A percentile compares a stretch with the other conserved stretches of the same genome.
These are phyloP conservation scores for Xanthostigma xanthostigma DNA, from an alignment of 2,888 invertebrate genomes.

Conservation along the genomic window DNA sequence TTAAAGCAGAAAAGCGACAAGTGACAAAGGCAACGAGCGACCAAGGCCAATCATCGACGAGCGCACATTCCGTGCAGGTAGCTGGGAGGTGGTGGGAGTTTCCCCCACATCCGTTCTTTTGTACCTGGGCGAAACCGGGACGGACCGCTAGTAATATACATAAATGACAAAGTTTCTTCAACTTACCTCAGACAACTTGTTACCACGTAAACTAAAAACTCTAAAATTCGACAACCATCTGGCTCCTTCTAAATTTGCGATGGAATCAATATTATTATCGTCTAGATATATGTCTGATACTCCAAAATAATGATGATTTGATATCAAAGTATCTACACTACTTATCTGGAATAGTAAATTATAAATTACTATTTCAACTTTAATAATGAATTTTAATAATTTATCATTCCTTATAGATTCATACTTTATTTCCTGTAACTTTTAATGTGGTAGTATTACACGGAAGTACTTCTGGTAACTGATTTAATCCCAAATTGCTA, in stretches of 20 bases:
- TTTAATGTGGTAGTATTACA: conserved; percentile 48
- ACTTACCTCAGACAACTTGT: conserved; percentile 52
- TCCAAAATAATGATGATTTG: conserved; percentile 48
- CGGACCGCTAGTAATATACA: too few species aligned
- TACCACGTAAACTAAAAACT: conserved; percentile 60
- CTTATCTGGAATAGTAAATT: conserved; percentile 33
- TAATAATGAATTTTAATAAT: neutral
- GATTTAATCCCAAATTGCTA: conserved; percentile 35
- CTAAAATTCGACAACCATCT: conserved; percentile 66
- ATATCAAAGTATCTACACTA: conserved; percentile 42
- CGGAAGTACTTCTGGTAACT: conserved; percentile 46
- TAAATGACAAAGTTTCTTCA: neutral
- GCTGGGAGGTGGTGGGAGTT: too few species aligned
- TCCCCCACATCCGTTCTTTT: too few species aligned
- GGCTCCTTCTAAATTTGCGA: conserved; percentile 57
- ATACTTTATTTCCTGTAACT: conserved; percentile 50
- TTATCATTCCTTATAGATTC: conserved; percentile 7
- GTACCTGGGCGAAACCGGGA: too few species aligned
- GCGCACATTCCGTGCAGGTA: too few species aligned
- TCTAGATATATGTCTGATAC: conserved; percentile 64
- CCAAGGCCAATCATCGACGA: too few species aligned
- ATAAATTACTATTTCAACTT: conserved; percentile 2
- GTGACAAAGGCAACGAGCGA: too few species aligned
- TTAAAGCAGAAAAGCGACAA: too few species aligned
- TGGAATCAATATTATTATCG: conserved; percentile 51